Base-by-base conservation (phyloP, 2,797 vertebrate species). In the Microcaecilia unicolor region DNA sequence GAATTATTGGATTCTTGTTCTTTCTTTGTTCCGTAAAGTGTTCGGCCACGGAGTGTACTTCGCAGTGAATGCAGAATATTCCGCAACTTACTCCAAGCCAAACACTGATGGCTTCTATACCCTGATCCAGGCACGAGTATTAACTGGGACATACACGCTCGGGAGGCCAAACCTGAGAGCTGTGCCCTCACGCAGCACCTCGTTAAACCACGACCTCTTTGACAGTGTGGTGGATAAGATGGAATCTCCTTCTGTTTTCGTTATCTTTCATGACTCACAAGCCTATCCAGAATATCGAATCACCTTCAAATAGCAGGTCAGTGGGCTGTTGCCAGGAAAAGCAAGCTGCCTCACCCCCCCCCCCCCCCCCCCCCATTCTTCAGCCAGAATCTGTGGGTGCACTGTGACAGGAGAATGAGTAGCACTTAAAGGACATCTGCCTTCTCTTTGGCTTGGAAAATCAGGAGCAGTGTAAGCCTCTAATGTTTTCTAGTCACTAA, bases 201-300 rank as follows among this genome's bases (percentile, higher is more conserved):
- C 41, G 2, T 58, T 75, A 42, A 39, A n/a, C 18, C 50, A 46
- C 1, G 70, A 77, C 51, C 26, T 59, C 44, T 81, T 37, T 8
- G 70, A 81, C 51, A 78, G 72, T 21, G 25, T 76, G 44, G 73
- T 76, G 34, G 4, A 81, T 56, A 41, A 55, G 6, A 12, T 7
- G 14, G 41, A 52, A 23, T 13, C n/a, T 2, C 76, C 78, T 14
- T 2, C 2, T 23, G 78, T 74, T 50, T 81, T 74, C 40, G 61
- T 79, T 16, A 44, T 72, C 24, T 81, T 81, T 41, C 72, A 75
- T 6, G 72, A 81, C 35, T 58, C 81, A 56, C 78, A 79, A 44
- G 74, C 66, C 14, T 79, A 81, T 54, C 78, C 76, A 12, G 62
- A 67, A 24, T 74, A 79, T 58, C 63, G 62, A 16, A 65, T 81